Base-by-base conservation (phyloP, 2,797 vertebrate species). In the Xenopus petersii region DNA sequence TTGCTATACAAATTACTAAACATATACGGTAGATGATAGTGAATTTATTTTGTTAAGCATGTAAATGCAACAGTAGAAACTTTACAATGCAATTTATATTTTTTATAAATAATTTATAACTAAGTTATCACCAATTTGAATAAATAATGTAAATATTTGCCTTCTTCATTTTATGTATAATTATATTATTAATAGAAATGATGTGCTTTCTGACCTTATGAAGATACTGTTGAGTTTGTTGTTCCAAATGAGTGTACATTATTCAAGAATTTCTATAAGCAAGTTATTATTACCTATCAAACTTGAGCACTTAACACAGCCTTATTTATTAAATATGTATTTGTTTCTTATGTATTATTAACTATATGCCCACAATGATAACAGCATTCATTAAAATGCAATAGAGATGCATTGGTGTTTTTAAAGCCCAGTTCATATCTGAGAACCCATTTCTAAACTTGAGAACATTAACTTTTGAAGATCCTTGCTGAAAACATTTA, bases 301-400 rank as follows among this genome's bases (percentile, higher is more conserved):
- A 79, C 74, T 81, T 74, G 75, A 85, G 80, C 72, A 86, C 86
- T 90, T 86, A 88, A 88, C 68, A 75, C 16, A 82, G 48, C 24
- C 51, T 85, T 86, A 82, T 82, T 48, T 82, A 88, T 88, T 82
- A 87, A 91, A 90, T 86, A 89, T 88, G 70, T 71, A 89, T 88
- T 82, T 73, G 71, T 74, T 36, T 49, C 65, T 85, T 75, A 86
- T 87, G 76, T 82, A 85, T 88, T 89, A 87, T 87, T 89, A 87
- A 90, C 58, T 48, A 36, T n/a, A 49, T 67, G 36, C 60, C 64
- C 62, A 61, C 64, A 73, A 6, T 56, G 54, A 17, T 56, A 56
- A 56, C 54, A 2, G 9, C 13, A 56, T 56, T 3, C 16, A 56
- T 56, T 56, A 56, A 73, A 42, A 64, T 16, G 68, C 49, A 36